Evolutionary conservation across 2,888 invertebrate genomes (phyloP).

Genomic region (Phortica magna): DNA sequence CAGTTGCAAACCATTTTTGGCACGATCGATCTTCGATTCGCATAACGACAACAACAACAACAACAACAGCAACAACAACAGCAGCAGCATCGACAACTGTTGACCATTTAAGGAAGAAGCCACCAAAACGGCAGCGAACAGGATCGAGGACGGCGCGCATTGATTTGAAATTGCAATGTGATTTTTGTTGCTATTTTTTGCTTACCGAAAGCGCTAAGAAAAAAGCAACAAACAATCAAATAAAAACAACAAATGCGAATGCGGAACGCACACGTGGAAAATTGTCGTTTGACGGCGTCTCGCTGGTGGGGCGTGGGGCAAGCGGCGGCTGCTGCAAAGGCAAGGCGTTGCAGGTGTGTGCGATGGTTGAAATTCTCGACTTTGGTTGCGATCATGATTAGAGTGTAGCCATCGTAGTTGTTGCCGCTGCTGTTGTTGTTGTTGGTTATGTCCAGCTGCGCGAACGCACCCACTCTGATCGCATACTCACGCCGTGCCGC

Average conservation of each 20-base stretch:
- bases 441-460: constrained; percentile 63
- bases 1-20: constrained; percentile 73
- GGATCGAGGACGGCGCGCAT: constrained; percentile 48
- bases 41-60: constrained; percentile 15
- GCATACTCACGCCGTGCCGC: constrained; percentile 37
- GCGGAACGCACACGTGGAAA: constrained; percentile 67
- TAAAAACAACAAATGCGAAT: constrained; percentile 14
- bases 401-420: constrained; percentile 2
- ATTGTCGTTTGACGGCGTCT: constrained; percentile 55
- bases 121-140: constrained; percentile 40
- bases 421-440: neutral
- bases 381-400: constrained; percentile 51
- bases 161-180: constrained; percentile 60
- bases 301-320: constrained; percentile 31
- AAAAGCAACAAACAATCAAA: neutral
- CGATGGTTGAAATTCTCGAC: constrained; percentile 34
- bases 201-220: neutral
- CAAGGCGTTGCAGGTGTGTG: constrained; percentile 28
- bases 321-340: neutral
- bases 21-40: constrained; percentile 56
- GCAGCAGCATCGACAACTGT: constrained; percentile 1
- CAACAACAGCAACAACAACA: constrained; percentile 7
- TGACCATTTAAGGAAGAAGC: constrained; percentile 65
- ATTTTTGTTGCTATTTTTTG: neutral
- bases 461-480: constrained; percentile 69